phyloP scores from a whole-genome alignment of 2,113 vertebrate genomes.

The Argyrosomus japonicus region DNA sequence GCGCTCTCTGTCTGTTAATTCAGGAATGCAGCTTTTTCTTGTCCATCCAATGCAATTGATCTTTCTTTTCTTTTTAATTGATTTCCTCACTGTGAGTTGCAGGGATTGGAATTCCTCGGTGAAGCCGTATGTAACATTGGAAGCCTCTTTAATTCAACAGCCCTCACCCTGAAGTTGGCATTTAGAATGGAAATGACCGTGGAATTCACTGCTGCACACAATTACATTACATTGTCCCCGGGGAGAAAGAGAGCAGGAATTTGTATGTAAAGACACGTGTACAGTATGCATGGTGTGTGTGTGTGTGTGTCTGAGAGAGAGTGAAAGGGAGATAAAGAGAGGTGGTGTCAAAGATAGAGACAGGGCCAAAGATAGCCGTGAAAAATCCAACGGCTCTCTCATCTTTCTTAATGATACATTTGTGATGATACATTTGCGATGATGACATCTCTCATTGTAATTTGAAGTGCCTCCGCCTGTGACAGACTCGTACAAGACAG shows the following conservation, averaged over 20 bases:
- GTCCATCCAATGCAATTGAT: not conserved
- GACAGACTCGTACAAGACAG: conserved; percentile 41
- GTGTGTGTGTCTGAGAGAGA: conserved; percentile 22
- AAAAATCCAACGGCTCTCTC: conserved; percentile 50
- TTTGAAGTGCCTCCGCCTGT: conserved; percentile 49
- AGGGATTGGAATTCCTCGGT: not conserved
- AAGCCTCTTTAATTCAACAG: conserved; percentile 27
- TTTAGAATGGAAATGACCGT: conserved; percentile 32
- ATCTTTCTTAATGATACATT: conserved; percentile 57
- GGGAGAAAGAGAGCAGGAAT: not conserved
- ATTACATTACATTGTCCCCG: conserved; percentile 1
- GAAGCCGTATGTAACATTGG: not conserved
- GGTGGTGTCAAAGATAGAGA: conserved; percentile 34
- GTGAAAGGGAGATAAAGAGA: conserved; percentile 17
- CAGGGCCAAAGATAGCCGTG: conserved; percentile 35
- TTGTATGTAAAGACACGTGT: conserved; percentile 21
- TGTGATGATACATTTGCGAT: conserved; percentile 45
- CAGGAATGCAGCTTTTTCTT: not conserved
- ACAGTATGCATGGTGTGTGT: not conserved
- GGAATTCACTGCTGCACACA: conserved; percentile 26
- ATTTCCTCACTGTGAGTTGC: not conserved
- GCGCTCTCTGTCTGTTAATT: not conserved
- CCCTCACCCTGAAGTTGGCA: conserved; percentile 29
- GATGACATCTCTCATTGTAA: conserved; percentile 62
- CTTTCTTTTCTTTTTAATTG: not conserved